These are phyloP conservation scores for Glareola pratincola DNA, from an alignment of 2,113 vertebrate genomes.

Conservation along the genomic window DNA sequence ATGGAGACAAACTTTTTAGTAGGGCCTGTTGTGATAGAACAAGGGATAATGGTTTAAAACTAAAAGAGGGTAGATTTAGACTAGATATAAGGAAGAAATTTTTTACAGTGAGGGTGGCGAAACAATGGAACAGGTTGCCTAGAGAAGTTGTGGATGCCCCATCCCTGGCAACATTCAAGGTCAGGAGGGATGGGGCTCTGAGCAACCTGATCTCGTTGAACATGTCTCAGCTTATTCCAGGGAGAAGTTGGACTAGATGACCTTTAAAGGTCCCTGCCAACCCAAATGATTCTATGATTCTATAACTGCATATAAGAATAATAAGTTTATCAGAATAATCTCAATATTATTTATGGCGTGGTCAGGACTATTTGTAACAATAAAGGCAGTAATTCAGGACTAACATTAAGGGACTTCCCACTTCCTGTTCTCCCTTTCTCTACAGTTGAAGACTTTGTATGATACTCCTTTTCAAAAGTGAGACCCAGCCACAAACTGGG, in stretches of 20 bases:
- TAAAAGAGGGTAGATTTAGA: background rate
- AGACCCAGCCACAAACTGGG: background rate
- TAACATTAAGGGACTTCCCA: background rate
- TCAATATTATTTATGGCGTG: background rate
- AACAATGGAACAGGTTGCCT: background rate
- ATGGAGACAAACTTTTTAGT: background rate
- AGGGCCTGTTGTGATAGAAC: background rate
- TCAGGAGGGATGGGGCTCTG: too few relatives aligned
- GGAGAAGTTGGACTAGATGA: background rate
- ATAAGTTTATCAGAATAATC: background rate
- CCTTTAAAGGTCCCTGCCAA: background rate
- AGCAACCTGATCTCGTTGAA: background rate
- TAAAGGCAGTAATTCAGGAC: background rate
- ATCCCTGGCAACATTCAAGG: background rate
- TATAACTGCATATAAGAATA: background rate
- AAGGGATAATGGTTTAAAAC: background rate
- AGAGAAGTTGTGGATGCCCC: background rate
- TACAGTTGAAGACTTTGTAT: background rate
- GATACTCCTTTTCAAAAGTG: background rate
- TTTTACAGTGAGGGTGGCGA: background rate
- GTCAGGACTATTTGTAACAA: background rate
- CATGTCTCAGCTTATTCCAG: too few relatives aligned
- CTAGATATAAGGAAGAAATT: background rate
- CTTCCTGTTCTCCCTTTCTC: background rate
- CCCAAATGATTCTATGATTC: background rate